These are phyloP conservation scores for Beroe ovata DNA, from an alignment of 37 sponge, comb jelly and placozoan species.

Conservation along the genomic window DNA sequence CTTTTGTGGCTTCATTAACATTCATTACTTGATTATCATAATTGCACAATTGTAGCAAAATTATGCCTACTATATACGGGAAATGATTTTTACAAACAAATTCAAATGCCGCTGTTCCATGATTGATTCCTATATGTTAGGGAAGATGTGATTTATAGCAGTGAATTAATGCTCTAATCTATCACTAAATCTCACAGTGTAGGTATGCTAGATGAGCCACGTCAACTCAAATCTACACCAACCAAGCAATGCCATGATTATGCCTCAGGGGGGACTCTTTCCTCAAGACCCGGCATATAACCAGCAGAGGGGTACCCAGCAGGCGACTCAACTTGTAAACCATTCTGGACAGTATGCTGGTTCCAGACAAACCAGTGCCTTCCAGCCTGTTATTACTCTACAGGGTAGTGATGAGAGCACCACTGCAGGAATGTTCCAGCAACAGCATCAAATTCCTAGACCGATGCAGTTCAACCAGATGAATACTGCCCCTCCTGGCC, in stretches of 20 bases:
- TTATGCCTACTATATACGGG: too few species aligned
- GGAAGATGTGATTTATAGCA: too few species aligned
- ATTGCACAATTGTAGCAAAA: too few species aligned
- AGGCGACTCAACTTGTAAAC: background rate
- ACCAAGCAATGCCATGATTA: background rate
- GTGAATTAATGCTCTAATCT: too few species aligned
- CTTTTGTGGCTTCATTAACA: background rate
- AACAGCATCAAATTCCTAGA: background rate
- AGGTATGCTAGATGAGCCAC: constrained; percentile 38
- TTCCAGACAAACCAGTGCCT: background rate
- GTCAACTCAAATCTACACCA: background rate
- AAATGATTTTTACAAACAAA: too few species aligned
- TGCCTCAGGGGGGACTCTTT: background rate
- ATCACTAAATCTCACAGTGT: too few species aligned
- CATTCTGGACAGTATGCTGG: background rate
- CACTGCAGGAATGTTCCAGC: background rate
- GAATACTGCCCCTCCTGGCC: constrained; percentile 5
- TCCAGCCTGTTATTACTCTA: background rate
- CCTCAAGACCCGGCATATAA: background rate
- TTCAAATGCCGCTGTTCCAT: too few species aligned
- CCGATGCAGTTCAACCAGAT: background rate
- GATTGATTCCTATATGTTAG: too few species aligned
- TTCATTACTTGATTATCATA: too few species aligned
- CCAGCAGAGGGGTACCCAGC: background rate
- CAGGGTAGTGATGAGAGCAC: constrained; percentile 25